Conservation (phyloP, 2,888 invertebrate species). For the Chaetogeoica ovagalla region DNA sequence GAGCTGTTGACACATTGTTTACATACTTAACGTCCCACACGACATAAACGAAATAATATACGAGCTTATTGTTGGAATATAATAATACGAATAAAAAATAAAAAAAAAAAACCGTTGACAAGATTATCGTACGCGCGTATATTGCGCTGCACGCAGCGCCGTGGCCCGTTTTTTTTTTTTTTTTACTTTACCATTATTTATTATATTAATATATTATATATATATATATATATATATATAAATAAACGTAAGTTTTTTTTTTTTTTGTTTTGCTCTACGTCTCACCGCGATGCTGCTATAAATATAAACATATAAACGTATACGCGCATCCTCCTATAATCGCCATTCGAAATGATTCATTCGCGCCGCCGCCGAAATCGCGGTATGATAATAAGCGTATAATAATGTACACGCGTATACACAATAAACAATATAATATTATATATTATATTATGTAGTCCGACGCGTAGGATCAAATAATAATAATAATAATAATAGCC, state of each 20-base stretch:
- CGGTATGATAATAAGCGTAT: neutral
- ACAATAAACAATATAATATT: neutral
- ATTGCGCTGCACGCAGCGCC: neutral
- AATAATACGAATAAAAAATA: constrained; percentile 32
- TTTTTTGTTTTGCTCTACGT: constrained; percentile 4
- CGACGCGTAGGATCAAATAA: too few relatives aligned
- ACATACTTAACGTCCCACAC: constrained; percentile 51
- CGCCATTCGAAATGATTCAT: constrained; percentile 20
- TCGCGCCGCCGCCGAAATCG: neutral
- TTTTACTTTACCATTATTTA: constrained; percentile 43
- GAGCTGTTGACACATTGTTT: constrained; percentile 51
- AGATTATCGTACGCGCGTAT: constrained; percentile 30
- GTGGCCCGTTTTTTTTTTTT: constrained; percentile 34
- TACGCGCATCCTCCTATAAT: too few relatives aligned
- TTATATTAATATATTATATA: constrained; percentile 27
- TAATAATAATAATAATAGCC: too few relatives aligned
- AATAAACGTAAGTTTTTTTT: too few relatives aligned
- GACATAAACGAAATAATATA: constrained; percentile 49
- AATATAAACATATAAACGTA: neutral
- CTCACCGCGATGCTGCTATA: neutral
- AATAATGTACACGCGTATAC: neutral
- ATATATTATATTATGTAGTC: neutral
- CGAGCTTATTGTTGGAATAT: constrained; percentile 51
- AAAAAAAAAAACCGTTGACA: constrained; percentile 43
- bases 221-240: neutral